A percentile compares a stretch with the other conserved stretches of the same genome.
Conservation (phyloP, 2,888 invertebrate species). For the Automeris io region DNA sequence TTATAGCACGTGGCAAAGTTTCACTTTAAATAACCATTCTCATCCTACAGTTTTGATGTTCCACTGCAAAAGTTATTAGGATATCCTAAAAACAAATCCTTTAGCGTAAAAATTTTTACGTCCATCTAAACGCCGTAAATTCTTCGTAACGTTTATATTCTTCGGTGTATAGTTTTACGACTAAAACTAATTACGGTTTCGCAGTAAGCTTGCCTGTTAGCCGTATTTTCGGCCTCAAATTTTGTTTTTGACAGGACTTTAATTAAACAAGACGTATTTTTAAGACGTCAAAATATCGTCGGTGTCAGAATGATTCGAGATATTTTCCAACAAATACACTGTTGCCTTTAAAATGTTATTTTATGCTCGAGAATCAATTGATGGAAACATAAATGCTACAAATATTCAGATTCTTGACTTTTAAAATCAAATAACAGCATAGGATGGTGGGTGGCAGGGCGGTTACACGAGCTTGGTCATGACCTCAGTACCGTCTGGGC, state of each 20-base stretch:
- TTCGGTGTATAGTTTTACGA: background rate
- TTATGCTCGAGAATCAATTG: too few species aligned
- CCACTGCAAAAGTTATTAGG: too few species aligned
- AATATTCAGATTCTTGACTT: too few species aligned
- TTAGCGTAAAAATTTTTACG: background rate
- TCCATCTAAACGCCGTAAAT: background rate
- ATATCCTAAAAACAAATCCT: too few species aligned
- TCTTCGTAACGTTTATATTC: background rate
- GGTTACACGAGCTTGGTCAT: too few species aligned
- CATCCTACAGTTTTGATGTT: too few species aligned
- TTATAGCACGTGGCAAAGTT: too few species aligned
- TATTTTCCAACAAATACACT: background rate
- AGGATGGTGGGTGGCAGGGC: too few species aligned
- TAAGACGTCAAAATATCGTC: background rate
- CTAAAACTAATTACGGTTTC: slow-evolving; percentile 1
- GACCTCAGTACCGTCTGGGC: too few species aligned
- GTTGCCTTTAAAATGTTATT: background rate
- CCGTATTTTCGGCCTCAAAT: background rate
- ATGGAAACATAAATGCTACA: too few species aligned
- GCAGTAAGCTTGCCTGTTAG: background rate
- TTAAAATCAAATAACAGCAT: too few species aligned
- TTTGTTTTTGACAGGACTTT: slow-evolving; percentile 1
- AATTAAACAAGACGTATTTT: slow-evolving; percentile 3
- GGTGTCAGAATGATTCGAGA: background rate
- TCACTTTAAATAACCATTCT: too few species aligned